A percentile compares a stretch with the other conserved stretches of the same genome.
These are phyloP conservation scores for Rhinophrynus dorsalis DNA, from an alignment of 2,797 vertebrate genomes.

Conservation along the genomic window DNA sequence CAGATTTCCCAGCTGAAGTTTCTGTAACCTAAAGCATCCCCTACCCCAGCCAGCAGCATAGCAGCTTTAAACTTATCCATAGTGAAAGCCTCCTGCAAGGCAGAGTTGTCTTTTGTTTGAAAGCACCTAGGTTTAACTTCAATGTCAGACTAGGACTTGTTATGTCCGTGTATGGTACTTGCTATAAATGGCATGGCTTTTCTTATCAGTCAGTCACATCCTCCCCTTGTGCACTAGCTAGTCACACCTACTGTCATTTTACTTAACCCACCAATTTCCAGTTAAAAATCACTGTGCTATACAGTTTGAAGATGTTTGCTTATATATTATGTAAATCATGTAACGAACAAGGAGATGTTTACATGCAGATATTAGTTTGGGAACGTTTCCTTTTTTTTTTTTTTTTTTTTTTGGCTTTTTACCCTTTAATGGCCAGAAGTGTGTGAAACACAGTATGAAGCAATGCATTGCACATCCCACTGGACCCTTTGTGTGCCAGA, in stretches of 20 bases:
- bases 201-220: constrained; percentile 60
- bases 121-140: constrained; percentile 37
- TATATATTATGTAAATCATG: too few species aligned
- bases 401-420: too few species aligned
- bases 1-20: constrained; percentile 79
- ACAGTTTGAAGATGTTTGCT: too few species aligned
- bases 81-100: not conserved
- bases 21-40: constrained; percentile 86
- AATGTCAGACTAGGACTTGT: constrained; percentile 55
- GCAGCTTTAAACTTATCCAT: constrained; percentile 95
- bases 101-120: constrained; percentile 5
- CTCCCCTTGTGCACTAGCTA: constrained; percentile 22
- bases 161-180: constrained; percentile 54
- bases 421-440: too few species aligned
- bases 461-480: too few species aligned
- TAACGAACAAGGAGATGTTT: too few species aligned
- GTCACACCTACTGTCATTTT: not conserved
- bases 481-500: too few species aligned
- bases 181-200: constrained; percentile 63
- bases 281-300: not conserved
- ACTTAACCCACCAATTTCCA: not conserved
- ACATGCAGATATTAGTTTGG: too few species aligned
- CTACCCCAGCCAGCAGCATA: constrained; percentile 83
- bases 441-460: too few species aligned
- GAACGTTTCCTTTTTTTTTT: too few species aligned